Evolutionary conservation across 2,888 invertebrate genomes (phyloP).

Genomic region (Athripsodes cinereus): DNA sequence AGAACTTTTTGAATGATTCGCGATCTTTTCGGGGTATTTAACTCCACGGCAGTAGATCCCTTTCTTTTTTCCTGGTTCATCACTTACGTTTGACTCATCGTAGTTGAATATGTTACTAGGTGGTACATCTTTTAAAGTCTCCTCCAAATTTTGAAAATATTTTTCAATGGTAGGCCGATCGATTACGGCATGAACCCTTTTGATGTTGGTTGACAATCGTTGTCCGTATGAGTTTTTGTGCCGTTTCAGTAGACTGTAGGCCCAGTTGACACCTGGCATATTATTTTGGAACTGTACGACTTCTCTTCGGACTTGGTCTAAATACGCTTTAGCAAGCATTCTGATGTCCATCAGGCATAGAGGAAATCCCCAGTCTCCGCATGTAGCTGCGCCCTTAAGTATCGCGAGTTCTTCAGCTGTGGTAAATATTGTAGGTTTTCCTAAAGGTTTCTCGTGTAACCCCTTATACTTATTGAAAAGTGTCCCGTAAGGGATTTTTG

Average conservation of each 20-base stretch:
- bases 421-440: neutral
- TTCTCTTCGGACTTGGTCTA: too few relatives aligned
- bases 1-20: neutral
- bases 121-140: neutral
- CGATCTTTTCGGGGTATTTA: neutral
- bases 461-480: slow-evolving; percentile 4
- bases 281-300: too few relatives aligned
- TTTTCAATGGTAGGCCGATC: neutral
- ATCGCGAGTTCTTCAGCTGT: too few relatives aligned
- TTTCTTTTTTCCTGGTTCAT: neutral
- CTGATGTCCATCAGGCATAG: neutral
- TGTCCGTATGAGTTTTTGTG: too few relatives aligned
- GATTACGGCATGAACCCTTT: too few relatives aligned
- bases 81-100: slow-evolving; percentile 1
- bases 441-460: neutral
- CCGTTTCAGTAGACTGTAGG: too few relatives aligned
- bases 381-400: neutral
- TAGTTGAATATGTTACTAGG: neutral
- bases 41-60: neutral
- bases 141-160: neutral
- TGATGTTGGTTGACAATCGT: too few relatives aligned
- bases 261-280: too few relatives aligned
- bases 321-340: neutral
- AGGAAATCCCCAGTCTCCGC: slow-evolving; percentile 4
- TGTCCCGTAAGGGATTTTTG: slow-evolving; percentile 4